phyloP scores from a whole-genome alignment of 2,888 invertebrate genomes.

The Diachrysia chrysitis region DNA sequence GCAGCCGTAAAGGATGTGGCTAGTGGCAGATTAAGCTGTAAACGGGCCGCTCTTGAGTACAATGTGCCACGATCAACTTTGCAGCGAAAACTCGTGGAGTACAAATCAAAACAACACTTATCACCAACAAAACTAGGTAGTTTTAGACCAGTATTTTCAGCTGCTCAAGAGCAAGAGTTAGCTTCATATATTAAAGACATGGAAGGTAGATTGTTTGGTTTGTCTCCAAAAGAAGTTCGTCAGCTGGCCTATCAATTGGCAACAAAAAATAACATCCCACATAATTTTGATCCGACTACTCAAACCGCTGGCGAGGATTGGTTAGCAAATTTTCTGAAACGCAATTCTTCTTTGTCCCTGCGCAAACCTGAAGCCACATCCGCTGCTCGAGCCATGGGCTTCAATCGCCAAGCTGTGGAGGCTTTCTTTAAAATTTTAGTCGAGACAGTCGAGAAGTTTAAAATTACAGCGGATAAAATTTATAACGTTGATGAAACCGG shows the following conservation, averaged over 20 bases:
- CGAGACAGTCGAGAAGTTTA: too few relatives aligned
- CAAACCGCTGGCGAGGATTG: conserved; percentile 7
- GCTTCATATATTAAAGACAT: conserved; percentile 7
- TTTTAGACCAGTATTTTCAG: conserved; percentile 5
- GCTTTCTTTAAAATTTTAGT: conserved; percentile 12
- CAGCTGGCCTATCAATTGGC: conserved; percentile 15
- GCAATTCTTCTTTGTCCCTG: too few relatives aligned
- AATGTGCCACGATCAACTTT: conserved; percentile 2
- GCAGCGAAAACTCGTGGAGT: conserved; percentile 1
- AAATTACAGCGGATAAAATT: conserved; percentile 11
- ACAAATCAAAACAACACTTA: not conserved
- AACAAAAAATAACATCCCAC: conserved; percentile 6
- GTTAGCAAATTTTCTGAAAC: not conserved
- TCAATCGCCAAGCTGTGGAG: conserved; percentile 9
- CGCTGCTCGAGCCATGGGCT: conserved; percentile 23
- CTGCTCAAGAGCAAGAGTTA: not conserved
- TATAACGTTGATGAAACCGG: conserved; percentile 72
- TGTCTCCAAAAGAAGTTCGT: conserved; percentile 11
- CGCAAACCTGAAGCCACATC: conserved; percentile 44
- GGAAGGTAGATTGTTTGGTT: conserved; percentile 9
- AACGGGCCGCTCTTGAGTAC: conserved; percentile 3
- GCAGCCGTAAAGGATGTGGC: conserved; percentile 3
- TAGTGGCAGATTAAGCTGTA: conserved; percentile 13
- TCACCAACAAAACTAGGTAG: conserved; percentile 2
- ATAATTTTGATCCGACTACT: conserved; percentile 1